Evolutionary conservation across 1,140 invertebrate genomes (phyloP).

Genomic region (Drosophila pallidifrons): DNA sequence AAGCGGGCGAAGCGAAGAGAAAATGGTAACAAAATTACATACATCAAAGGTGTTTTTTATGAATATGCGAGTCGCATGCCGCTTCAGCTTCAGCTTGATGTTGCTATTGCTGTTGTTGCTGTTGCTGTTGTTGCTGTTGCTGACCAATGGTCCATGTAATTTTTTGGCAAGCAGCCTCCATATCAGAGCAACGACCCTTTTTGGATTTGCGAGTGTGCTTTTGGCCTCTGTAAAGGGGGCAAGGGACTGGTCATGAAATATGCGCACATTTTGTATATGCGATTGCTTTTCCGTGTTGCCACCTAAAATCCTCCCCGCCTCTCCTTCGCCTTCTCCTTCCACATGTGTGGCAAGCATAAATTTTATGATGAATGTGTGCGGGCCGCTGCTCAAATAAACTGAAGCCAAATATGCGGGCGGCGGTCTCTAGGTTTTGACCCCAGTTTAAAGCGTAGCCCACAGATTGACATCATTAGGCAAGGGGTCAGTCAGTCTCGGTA

Average conservation of each 20-base stretch:
- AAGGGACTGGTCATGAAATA: conserved; percentile 52
- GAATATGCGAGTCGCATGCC: conserved; percentile 62
- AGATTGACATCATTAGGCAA: conserved; percentile 79
- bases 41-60: conserved; percentile 81
- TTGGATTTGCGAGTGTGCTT: conserved; percentile 7
- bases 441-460: conserved; percentile 67
- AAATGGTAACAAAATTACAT: conserved; percentile 81
- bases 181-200: conserved; percentile 64
- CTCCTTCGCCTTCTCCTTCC: neutral
- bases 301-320: neutral
- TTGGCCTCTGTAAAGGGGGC: conserved; percentile 32
- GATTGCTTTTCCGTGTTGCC: conserved; percentile 71
- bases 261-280: conserved; percentile 55
- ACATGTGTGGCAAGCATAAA: conserved; percentile 33
- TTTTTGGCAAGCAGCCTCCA: conserved; percentile 78
- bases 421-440: neutral
- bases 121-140: conserved; percentile 43
- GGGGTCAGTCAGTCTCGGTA: conserved; percentile 24
- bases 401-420: conserved; percentile 67
- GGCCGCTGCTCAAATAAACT: conserved; percentile 73
- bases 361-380: conserved; percentile 81
- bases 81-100: conserved; percentile 14
- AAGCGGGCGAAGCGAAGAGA: conserved; percentile 46
- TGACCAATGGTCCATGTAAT: conserved; percentile 81
- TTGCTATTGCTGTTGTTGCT: conserved; percentile 41